Conservation (phyloP, 2,888 invertebrate species). For the Mellilla xanthometata region DNA sequence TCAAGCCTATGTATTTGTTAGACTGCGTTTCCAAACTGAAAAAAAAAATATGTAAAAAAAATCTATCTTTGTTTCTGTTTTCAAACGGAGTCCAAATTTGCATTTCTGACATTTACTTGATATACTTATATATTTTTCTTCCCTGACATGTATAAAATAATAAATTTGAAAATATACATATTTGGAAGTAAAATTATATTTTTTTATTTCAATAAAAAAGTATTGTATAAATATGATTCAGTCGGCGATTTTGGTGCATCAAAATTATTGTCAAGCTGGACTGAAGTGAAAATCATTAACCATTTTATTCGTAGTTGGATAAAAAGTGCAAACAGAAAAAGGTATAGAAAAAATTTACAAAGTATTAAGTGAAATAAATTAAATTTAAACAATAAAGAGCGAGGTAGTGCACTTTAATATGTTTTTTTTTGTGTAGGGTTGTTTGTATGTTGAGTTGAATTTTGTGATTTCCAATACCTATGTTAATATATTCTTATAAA, state of each 20-base stretch:
- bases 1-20: not conserved
- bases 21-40: no score
- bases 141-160: constrained; percentile 18
- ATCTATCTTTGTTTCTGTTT: no score
- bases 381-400: not conserved
- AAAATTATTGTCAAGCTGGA: constrained; percentile 25
- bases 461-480: no score
- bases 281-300: constrained; percentile 11
- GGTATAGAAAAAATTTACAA: not conserved
- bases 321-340: constrained; percentile 25
- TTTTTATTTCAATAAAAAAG: constrained; percentile 21
- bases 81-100: not conserved
- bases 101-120: constrained; percentile 20
- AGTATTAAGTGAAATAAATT: constrained; percentile 5
- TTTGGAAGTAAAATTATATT: constrained; percentile 18
- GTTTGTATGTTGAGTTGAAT: no score
- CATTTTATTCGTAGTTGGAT: constrained; percentile 30
- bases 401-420: constrained; percentile 19
- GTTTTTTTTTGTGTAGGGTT: no score
- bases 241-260: constrained; percentile 29
- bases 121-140: no score
- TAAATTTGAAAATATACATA: constrained; percentile 28
- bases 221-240: constrained; percentile 7
- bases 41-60: no score
- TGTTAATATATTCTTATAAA: no score